Evolutionary conservation across 2,888 invertebrate genomes (phyloP).

Genomic region (Troides helena): DNA sequence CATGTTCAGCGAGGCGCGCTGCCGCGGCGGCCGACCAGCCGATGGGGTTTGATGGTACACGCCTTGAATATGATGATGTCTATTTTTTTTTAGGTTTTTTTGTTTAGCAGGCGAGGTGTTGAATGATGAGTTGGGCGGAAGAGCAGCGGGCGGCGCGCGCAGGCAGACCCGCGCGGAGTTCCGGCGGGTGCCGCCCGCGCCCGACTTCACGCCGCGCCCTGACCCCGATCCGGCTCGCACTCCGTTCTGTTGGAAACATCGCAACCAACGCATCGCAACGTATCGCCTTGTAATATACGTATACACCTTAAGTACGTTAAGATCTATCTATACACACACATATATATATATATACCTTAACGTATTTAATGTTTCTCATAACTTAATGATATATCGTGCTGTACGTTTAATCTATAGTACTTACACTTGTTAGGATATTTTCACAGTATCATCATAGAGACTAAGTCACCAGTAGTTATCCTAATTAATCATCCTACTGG

Average conservation of each 20-base stretch:
- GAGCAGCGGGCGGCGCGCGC: constrained; percentile 48
- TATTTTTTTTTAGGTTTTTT: constrained; percentile 36
- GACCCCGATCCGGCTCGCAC: constrained; percentile 69
- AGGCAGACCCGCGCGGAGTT: constrained; percentile 33
- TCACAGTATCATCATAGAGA: too few species aligned
- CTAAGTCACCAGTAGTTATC: too few species aligned
- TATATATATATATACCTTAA: too few species aligned
- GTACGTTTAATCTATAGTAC: too few species aligned
- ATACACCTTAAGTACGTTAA: too few species aligned
- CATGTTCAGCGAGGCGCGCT: too few species aligned
- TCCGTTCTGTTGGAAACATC: constrained; percentile 62
- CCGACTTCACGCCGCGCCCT: constrained; percentile 48
- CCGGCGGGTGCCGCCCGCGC: constrained; percentile 32
- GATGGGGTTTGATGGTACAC: constrained; percentile 30
- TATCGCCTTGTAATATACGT: too few species aligned
- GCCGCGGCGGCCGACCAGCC: background rate
- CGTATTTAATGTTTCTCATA: too few species aligned
- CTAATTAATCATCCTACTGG: too few species aligned
- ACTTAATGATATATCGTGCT: too few species aligned
- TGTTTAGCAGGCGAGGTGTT: constrained; percentile 36
- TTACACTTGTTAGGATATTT: too few species aligned
- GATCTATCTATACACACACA: too few species aligned
- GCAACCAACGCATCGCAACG: background rate
- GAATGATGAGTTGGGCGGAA: constrained; percentile 37
- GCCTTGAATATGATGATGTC: constrained; percentile 31